Base-by-base conservation (phyloP, 2,113 vertebrate species). In the Marcusenius ussheri region DNA sequence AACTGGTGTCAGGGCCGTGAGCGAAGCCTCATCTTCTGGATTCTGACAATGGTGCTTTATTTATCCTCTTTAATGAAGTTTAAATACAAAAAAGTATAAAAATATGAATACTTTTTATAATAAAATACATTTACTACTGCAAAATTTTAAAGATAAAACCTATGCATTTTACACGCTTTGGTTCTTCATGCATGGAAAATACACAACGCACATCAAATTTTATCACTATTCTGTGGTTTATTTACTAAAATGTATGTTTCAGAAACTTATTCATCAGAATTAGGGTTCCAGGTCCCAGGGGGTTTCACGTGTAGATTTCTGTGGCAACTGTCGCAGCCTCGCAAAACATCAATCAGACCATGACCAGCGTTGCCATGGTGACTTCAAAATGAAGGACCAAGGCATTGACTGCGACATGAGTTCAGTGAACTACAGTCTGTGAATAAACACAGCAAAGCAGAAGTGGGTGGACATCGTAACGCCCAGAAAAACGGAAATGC, bases 1-100 rank as follows among this genome's bases (percentile, higher is more conserved):
- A 92, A 91, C 87, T 90, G 66, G 92, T 93, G 94, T 95, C 93
- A 87, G 50, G n/a, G 10, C 56, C 1, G 39, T 62, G 39, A 39
- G 27, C 0, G 8, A 42, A 10, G 53, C 50, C 27, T 88, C 51
- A 10, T 88, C 42, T 17, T 46, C n/a, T 56, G 11, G 27, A 19
- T 27, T 13, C 46, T 53, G 49, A 46, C 31, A 31, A 27, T 39
- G 0, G 5, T 19, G 10, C 3, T 50, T 15, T 8, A 19, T 56
- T n/a, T 50, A 46, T n/a, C 46, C 46, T 80, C 35, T 42, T 80
- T 19, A 42, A 17, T 39, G 74, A 19, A 19, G 74, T 42, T 77
- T 42, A 77, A 77, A 77, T 77, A 19, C n/a, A 17, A 42, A 77
- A 77, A 39, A 77, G 13, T 31, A 17, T 13, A 39, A 39, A 80